Conservation (phyloP, 1,140 invertebrate species). For the Zophobas morio region DNA sequence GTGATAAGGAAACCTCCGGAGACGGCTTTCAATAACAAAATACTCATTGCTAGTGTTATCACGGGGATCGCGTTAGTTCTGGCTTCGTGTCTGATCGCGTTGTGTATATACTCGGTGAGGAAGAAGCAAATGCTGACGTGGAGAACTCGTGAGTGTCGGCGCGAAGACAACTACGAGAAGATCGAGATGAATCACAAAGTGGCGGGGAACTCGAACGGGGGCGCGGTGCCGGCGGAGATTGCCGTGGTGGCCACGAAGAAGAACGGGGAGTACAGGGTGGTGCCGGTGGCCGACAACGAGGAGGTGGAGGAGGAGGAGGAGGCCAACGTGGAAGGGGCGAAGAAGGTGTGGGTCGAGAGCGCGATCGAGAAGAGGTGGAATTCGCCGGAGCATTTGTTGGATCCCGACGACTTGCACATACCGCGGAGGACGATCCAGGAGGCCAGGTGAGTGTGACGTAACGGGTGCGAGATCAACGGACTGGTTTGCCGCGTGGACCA, state of each 20-base stretch:
- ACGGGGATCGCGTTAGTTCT: constrained; percentile 73
- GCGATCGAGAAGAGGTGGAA: constrained; percentile 52
- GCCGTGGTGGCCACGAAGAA: constrained; percentile 69
- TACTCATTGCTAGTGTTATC: constrained; percentile 72
- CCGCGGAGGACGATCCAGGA: constrained; percentile 57
- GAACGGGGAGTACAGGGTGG: constrained; percentile 79
- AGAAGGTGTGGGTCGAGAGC: constrained; percentile 35
- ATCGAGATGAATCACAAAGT: constrained; percentile 78
- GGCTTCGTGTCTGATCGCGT: constrained; percentile 73
- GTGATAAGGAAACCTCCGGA: constrained; percentile 72
- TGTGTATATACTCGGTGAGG: constrained; percentile 73
- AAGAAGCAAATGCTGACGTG: constrained; percentile 63
- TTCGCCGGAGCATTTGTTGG: constrained; percentile 56
- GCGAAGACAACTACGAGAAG: constrained; percentile 81
- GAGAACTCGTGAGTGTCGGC: constrained; percentile 64
- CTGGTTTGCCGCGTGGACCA: not conserved
- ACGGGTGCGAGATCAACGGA: not conserved
- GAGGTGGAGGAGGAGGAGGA: constrained; percentile 70
- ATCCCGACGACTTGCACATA: constrained; percentile 62
- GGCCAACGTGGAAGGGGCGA: constrained; percentile 62
- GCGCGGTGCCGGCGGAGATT: constrained; percentile 55
- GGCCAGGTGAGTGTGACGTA: constrained; percentile 54
- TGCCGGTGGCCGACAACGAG: constrained; percentile 76
- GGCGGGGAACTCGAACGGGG: constrained; percentile 63
- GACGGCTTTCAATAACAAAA: constrained; percentile 70